Evolutionary conservation across 2,888 invertebrate genomes (phyloP).

Genomic region (Drosophila pseudotalamancana): DNA sequence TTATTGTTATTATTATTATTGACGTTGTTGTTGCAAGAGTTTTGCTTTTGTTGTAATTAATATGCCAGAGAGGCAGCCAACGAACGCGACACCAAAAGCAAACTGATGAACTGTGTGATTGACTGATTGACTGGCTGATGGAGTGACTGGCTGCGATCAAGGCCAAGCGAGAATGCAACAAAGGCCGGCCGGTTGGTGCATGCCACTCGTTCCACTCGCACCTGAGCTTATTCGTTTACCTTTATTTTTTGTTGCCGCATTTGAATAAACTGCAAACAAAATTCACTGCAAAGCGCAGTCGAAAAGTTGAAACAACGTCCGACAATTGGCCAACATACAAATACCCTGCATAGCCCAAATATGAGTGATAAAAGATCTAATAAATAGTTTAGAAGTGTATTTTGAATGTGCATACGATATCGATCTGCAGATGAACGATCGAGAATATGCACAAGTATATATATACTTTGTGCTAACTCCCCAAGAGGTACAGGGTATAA

Average conservation of each 20-base stretch:
- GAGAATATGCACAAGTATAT: too few species aligned
- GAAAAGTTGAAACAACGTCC: too few species aligned
- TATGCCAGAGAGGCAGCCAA: constrained; percentile 32
- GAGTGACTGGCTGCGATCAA: constrained; percentile 31
- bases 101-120: constrained; percentile 7
- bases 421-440: too few species aligned
- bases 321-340: not conserved
- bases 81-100: constrained; percentile 6
- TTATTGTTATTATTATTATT: constrained; percentile 41
- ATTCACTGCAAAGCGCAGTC: constrained; percentile 17
- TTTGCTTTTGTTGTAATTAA: constrained; percentile 34
- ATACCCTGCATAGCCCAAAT: not conserved
- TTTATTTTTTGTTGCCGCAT: constrained; percentile 19
- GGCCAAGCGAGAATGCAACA: constrained; percentile 30
- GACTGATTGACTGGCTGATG: constrained; percentile 13
- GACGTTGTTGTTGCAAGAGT: constrained; percentile 5
- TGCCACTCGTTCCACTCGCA: constrained; percentile 1
- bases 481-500: too few species aligned
- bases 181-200: constrained; percentile 4
- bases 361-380: not conserved
- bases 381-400: too few species aligned
- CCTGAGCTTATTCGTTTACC: constrained; percentile 19
- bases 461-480: too few species aligned
- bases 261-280: constrained; percentile 39
- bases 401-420: too few species aligned